Evolutionary conservation across 2,113 vertebrate species (phyloP).

Genomic region (Cacatua alba): DNA sequence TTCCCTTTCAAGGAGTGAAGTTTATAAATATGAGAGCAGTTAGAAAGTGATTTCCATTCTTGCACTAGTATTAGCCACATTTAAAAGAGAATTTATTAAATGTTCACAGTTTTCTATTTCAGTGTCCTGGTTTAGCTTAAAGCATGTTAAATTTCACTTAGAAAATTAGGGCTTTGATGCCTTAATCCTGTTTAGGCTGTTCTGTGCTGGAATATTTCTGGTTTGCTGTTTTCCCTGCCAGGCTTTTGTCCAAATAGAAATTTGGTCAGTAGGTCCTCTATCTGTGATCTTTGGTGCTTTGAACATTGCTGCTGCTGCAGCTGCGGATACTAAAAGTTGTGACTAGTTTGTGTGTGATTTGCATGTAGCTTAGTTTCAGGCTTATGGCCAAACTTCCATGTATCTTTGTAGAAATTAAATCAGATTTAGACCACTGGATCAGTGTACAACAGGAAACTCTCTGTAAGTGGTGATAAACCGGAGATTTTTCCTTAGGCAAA

Average conservation of each 20-base stretch:
- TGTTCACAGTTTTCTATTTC: not conserved
- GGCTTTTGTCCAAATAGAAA: conserved; percentile 3
- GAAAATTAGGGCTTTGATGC: conserved; percentile 11
- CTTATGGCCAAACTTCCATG: not conserved
- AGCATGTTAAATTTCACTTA: conserved; percentile 6
- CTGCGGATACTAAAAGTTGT: not conserved
- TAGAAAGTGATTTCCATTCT: not conserved
- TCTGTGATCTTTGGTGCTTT: not conserved
- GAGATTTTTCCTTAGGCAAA: not conserved
- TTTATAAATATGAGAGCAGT: not conserved
- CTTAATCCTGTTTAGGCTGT: not conserved
- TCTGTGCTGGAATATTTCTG: not conserved
- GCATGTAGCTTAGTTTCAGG: not conserved
- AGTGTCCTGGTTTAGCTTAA: not conserved
- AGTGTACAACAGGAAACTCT: not conserved
- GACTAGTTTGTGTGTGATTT: not conserved
- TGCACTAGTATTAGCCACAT: not conserved
- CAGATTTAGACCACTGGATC: not conserved
- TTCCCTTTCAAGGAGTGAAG: not conserved
- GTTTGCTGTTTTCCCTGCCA: not conserved
- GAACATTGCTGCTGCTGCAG: not conserved
- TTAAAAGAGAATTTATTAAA: not conserved
- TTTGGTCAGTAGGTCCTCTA: not conserved
- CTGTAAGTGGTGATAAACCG: not conserved
- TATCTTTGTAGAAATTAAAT: not conserved